Conservation (phyloP, 2,888 invertebrate species). For the Ennomos erosarius region DNA sequence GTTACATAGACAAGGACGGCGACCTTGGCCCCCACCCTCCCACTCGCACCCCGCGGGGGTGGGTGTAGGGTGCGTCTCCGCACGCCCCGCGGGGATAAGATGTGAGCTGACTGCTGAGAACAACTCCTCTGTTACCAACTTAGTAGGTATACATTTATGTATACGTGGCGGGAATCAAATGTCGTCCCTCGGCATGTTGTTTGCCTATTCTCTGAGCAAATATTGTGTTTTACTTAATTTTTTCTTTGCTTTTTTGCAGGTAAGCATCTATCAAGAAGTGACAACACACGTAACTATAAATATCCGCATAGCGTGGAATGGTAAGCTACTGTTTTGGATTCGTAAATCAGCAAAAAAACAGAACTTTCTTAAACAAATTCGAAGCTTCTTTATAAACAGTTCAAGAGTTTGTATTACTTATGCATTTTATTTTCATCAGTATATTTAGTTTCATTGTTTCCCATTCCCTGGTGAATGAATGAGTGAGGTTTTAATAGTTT, state of each 20-base stretch:
- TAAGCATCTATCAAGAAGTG: slow-evolving; percentile 33
- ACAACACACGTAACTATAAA: too few species aligned
- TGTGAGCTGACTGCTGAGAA: slow-evolving; percentile 76
- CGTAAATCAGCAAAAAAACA: too few species aligned
- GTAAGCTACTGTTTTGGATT: too few species aligned
- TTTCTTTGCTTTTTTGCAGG: slow-evolving; percentile 50
- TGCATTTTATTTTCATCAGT: too few species aligned
- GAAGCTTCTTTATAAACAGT: too few species aligned
- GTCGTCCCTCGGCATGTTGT: slow-evolving; percentile 19
- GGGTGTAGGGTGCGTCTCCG: slow-evolving; percentile 21
- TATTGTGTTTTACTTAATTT: slow-evolving; percentile 30
- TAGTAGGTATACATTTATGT: slow-evolving; percentile 43
- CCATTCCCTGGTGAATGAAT: slow-evolving; percentile 14
- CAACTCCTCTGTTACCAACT: slow-evolving; percentile 56
- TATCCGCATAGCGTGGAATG: too few species aligned
- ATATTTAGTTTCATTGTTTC: slow-evolving; percentile 10
- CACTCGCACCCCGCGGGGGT: slow-evolving; percentile 40
- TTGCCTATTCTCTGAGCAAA: slow-evolving; percentile 25
- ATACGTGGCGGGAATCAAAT: slow-evolving; percentile 34
- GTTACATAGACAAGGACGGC: slow-evolving; percentile 77
- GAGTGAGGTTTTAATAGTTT: slow-evolving; percentile 52
- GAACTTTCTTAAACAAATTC: too few species aligned
- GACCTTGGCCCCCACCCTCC: slow-evolving; percentile 69
- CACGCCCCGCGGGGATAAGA: slow-evolving; percentile 56
- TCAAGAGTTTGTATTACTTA: too few species aligned